phyloP scores from a whole-genome alignment of 2,888 invertebrate genomes.

The Hydroisotoma schaefferi region DNA sequence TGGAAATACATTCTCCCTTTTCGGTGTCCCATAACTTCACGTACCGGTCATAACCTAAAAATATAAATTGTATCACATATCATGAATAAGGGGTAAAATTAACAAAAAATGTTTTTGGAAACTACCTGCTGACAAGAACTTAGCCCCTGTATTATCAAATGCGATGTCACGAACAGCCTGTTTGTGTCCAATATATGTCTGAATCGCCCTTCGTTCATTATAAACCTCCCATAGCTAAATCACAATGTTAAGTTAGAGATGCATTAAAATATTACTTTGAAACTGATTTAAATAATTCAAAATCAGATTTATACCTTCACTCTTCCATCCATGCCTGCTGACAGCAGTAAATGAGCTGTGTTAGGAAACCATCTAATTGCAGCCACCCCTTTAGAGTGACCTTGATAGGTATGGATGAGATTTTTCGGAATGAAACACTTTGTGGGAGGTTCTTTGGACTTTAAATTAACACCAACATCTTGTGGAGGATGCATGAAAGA shows the following conservation, averaged over 20 bases:
- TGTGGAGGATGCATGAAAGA: slow-evolving; percentile 91
- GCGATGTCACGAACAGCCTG: slow-evolving; percentile 95
- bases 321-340: slow-evolving; percentile 94
- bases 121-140: slow-evolving; percentile 88
- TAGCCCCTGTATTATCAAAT: slow-evolving; percentile 89
- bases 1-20: slow-evolving; percentile 76
- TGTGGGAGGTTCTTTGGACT: slow-evolving; percentile 82
- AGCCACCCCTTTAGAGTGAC: slow-evolving; percentile 94
- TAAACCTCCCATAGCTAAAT: slow-evolving; percentile 94
- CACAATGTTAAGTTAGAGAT: background rate
- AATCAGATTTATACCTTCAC: slow-evolving; percentile 76
- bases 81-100: background rate
- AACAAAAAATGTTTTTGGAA: slow-evolving; percentile 45
- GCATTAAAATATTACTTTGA: background rate
- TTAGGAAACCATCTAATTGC: slow-evolving; percentile 91
- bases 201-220: slow-evolving; percentile 83
- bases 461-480: slow-evolving; percentile 84
- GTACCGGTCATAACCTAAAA: slow-evolving; percentile 81
- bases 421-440: slow-evolving; percentile 95
- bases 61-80: background rate
- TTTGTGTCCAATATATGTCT: slow-evolving; percentile 93
- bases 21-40: slow-evolving; percentile 99
- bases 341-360: slow-evolving; percentile 90
- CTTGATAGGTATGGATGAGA: slow-evolving; percentile 93
- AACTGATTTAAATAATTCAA: background rate